These are phyloP conservation scores for Aegithalos caudatus DNA, from an alignment of 2,113 vertebrate genomes.

Conservation along the genomic window DNA sequence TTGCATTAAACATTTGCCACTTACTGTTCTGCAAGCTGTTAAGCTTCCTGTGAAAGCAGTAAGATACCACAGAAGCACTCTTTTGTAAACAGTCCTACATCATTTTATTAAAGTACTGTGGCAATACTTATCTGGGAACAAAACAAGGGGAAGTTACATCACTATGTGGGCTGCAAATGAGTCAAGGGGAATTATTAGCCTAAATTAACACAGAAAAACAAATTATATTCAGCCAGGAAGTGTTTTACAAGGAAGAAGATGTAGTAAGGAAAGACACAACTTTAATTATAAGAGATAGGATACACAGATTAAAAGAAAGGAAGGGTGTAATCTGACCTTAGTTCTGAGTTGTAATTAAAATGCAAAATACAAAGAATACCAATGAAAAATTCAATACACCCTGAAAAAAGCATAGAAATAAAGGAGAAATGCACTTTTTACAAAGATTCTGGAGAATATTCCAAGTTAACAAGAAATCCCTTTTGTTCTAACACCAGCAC, in stretches of 20 bases:
- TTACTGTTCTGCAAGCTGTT: constrained; percentile 61
- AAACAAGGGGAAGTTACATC: constrained; percentile 41
- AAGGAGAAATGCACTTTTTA: neutral
- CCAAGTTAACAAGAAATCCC: neutral
- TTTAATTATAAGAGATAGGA: neutral
- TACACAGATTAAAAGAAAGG: neutral
- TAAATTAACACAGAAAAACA: constrained; percentile 14
- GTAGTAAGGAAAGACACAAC: neutral
- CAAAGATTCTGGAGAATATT: neutral
- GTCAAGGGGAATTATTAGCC: neutral
- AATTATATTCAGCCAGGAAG: neutral
- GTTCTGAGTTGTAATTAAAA: neutral
- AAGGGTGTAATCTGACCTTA: neutral
- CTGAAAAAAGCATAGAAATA: neutral
- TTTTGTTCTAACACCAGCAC: neutral
- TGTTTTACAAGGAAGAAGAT: neutral
- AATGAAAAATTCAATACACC: neutral
- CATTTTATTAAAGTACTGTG: constrained; percentile 10
- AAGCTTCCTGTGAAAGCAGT: constrained; percentile 60
- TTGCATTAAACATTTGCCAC: constrained; percentile 66
- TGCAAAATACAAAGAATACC: neutral
- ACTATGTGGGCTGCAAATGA: constrained; percentile 19
- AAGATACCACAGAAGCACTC: constrained; percentile 39
- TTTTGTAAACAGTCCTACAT: constrained; percentile 46
- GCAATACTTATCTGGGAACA: constrained; percentile 17